Evolutionary conservation across 1,140 invertebrate species (phyloP).

Genomic region (Sinella curviseta): DNA sequence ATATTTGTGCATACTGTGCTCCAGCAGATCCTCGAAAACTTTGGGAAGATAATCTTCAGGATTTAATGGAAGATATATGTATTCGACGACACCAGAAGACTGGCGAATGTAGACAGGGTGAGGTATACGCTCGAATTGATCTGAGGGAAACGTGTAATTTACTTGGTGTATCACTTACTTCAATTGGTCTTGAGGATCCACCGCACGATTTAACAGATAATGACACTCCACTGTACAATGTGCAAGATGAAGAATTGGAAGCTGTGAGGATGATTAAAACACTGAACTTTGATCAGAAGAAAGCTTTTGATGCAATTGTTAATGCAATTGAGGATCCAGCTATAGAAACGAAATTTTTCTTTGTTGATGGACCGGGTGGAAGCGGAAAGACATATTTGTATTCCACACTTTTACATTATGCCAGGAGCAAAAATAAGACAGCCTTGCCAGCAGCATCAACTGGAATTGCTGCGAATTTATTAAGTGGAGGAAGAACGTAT

Average conservation of each 20-base stretch:
- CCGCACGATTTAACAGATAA: neutral
- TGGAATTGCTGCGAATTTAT: conserved; percentile 55
- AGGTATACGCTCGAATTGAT: no score
- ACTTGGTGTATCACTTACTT: no score
- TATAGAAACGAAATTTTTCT: conserved; percentile 26
- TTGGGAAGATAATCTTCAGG: conserved; percentile 53
- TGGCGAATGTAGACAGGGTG: neutral
- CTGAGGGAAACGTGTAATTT: no score
- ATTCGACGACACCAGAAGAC: neutral
- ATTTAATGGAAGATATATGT: conserved; percentile 51
- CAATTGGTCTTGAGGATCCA: no score
- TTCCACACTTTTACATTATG: conserved; percentile 40
- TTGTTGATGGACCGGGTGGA: conserved; percentile 49
- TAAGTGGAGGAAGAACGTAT: conserved; percentile 57
- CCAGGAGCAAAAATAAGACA: conserved; percentile 20
- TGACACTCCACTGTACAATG: neutral
- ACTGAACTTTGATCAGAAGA: neutral
- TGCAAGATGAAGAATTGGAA: neutral
- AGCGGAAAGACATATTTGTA: conserved; percentile 51
- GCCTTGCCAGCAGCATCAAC: conserved; percentile 45
- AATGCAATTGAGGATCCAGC: neutral
- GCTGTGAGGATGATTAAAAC: neutral
- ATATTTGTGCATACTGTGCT: conserved; percentile 52
- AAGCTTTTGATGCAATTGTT: conserved; percentile 11
- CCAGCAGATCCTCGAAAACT: conserved; percentile 50